Evolutionary conservation across 2,888 invertebrate genomes (phyloP).

Genomic region (Exocentrus adspersus): DNA sequence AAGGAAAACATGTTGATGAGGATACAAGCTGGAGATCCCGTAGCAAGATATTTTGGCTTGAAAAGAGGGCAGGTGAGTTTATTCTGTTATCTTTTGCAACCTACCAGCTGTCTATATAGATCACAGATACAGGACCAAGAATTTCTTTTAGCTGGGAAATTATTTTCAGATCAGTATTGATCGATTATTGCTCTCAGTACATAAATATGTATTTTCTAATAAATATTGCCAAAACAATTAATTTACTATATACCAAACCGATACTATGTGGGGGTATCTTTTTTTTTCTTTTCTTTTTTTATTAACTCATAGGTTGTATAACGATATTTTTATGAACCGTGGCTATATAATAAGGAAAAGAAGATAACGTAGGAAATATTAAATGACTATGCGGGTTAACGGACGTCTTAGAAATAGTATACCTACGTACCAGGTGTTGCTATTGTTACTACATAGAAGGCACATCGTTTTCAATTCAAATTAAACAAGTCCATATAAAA

Average conservation of each 20-base stretch:
- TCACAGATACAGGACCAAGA: too few species aligned
- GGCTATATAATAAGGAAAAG: neutral
- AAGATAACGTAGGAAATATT: constrained; percentile 4
- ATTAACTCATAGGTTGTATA: neutral
- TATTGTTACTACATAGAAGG: neutral
- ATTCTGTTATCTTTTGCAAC: constrained; percentile 32
- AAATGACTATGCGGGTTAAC: constrained; percentile 30
- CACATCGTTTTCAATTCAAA: too few species aligned
- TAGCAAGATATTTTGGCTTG: constrained; percentile 97
- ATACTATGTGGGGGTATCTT: too few species aligned
- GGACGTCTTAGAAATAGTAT: constrained; percentile 21
- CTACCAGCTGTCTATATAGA: too few species aligned
- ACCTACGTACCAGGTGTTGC: constrained; percentile 28
- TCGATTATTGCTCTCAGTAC: too few species aligned
- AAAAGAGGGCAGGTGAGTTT: constrained; percentile 91
- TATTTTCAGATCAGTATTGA: too few species aligned
- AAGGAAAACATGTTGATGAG: constrained; percentile 99
- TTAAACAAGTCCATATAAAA: too few species aligned
- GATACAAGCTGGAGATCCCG: constrained; percentile 98
- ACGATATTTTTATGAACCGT: neutral
- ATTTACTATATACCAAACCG: too few species aligned
- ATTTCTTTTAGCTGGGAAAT: too few species aligned
- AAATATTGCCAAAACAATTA: too few species aligned
- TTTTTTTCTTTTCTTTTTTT: too few species aligned
- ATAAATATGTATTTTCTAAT: too few species aligned